These are phyloP conservation scores for Podiceps cristatus DNA, from an alignment of 2,113 vertebrate species.

Conservation along the genomic window DNA sequence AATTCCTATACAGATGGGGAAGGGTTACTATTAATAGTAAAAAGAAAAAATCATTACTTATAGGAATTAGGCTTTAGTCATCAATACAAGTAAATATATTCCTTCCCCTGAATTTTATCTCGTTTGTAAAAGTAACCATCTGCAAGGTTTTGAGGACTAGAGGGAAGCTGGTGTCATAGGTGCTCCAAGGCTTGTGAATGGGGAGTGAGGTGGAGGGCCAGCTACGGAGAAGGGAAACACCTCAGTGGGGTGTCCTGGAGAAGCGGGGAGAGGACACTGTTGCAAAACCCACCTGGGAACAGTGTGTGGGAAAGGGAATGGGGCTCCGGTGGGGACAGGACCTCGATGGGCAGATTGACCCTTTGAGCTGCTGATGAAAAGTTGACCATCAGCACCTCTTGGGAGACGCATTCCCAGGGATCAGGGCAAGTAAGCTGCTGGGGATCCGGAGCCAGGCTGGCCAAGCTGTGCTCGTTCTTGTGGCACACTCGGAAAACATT, in stretches of 20 bases:
- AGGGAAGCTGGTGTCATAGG: neutral
- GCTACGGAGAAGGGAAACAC: rapidly evolving
- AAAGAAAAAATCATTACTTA: neutral
- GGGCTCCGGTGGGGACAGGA: neutral
- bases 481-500: neutral
- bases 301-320: neutral
- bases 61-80: neutral
- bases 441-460: neutral
- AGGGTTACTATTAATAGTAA: neutral
- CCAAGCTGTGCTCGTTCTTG: neutral
- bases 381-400: neutral
- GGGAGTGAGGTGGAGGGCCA: neutral
- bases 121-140: neutral
- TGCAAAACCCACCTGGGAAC: neutral
- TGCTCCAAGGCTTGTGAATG: neutral
- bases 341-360: rapidly evolving
- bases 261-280: neutral
- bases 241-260: neutral
- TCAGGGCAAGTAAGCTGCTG: neutral
- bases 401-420: neutral
- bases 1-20: neutral
- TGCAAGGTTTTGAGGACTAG: neutral
- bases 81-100: neutral
- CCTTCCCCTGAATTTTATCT: neutral
- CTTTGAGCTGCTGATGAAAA: neutral